These are phyloP conservation scores for Eulacestoma nigropectus DNA, from an alignment of 2,113 vertebrate genomes.

Conservation along the genomic window DNA sequence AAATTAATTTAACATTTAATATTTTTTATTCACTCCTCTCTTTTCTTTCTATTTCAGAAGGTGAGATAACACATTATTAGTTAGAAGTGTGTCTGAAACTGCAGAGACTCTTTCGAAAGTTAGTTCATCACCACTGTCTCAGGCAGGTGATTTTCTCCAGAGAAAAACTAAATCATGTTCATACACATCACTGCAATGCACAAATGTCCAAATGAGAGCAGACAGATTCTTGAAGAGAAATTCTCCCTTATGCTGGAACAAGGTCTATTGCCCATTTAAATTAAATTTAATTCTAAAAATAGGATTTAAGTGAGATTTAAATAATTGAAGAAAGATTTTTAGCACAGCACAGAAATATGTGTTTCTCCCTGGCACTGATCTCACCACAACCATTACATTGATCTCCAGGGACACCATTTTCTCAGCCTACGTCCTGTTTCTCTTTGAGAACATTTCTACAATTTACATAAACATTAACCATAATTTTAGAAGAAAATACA, in stretches of 20 bases:
- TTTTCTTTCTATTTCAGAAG: neutral
- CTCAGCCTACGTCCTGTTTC: neutral
- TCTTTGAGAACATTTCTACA: neutral
- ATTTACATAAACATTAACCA: neutral
- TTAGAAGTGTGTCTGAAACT: neutral
- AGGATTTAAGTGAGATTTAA: neutral
- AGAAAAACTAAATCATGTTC: neutral
- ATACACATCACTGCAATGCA: neutral
- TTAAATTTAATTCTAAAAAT: neutral
- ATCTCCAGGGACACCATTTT: neutral
- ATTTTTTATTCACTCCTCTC: neutral
- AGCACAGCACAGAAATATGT: neutral
- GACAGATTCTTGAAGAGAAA: neutral
- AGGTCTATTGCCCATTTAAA: neutral
- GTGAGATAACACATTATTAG: neutral
- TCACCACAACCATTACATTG: neutral
- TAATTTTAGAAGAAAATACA: neutral
- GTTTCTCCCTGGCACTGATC: neutral
- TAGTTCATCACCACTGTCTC: neutral
- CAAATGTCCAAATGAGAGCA: neutral
- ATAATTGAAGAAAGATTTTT: neutral
- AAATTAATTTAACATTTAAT: neutral
- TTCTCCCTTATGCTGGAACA: neutral
- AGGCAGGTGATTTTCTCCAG: neutral
- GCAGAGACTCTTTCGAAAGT: fast-evolving